Percentiles rank a stretch among this genome's conserved stretches.
Conservation (phyloP, 2,113 vertebrate species). For the Stigmatopora nigra region DNA sequence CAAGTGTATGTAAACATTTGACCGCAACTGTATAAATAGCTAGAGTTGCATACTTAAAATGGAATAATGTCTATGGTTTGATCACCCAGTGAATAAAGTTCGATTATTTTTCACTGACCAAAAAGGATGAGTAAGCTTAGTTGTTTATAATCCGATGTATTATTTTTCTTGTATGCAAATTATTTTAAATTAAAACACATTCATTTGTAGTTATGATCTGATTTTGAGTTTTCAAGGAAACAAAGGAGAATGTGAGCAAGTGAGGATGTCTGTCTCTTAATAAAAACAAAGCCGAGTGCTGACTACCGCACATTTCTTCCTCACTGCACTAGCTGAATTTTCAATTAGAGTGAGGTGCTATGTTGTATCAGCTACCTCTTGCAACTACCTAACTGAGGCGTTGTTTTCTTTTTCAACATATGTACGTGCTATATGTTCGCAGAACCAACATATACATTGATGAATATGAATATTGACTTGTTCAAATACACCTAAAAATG, state of each 20-base stretch:
- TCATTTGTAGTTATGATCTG: slow-evolving; percentile 10
- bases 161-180: not conserved
- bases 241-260: slow-evolving; percentile 22
- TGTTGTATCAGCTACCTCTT: slow-evolving; percentile 43
- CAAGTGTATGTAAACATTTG: too few species aligned
- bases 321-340: slow-evolving; percentile 64
- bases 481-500: slow-evolving; percentile 32
- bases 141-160: not conserved
- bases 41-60: not conserved
- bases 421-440: slow-evolving; percentile 2
- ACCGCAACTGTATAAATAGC: too few species aligned
- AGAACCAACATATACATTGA: slow-evolving; percentile 17
- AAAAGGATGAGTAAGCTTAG: not conserved
- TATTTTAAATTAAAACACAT: slow-evolving; percentile 4
- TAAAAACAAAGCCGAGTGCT: slow-evolving; percentile 65
- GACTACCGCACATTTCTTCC: slow-evolving; percentile 63
- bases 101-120: not conserved
- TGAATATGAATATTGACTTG: slow-evolving; percentile 50
- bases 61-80: not conserved
- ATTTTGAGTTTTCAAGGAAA: slow-evolving; percentile 28
- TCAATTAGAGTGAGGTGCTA: slow-evolving; percentile 53
- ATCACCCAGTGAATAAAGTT: not conserved
- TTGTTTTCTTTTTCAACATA: slow-evolving; percentile 7
- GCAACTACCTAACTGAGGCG: slow-evolving; percentile 26
- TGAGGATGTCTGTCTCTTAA: slow-evolving; percentile 45